phyloP scores from a whole-genome alignment of 2,888 invertebrate species.

The Platynereis dumerilii region DNA sequence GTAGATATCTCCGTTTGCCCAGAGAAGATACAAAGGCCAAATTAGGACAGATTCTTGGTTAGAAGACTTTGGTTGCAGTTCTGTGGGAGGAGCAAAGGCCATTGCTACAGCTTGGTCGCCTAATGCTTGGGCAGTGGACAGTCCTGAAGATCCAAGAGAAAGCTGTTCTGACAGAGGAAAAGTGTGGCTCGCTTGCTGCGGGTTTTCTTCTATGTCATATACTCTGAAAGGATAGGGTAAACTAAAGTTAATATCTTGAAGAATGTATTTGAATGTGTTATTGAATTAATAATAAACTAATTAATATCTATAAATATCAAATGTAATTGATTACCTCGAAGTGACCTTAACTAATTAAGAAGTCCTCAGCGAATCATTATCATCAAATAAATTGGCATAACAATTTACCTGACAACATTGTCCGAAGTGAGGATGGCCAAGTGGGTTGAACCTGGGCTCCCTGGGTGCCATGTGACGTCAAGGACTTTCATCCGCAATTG shows the following conservation, averaged over 20 bases:
- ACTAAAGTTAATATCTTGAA: no score
- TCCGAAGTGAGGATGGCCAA: conserved; percentile 83
- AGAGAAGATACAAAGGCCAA: conserved; percentile 81
- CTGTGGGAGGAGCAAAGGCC: conserved; percentile 73
- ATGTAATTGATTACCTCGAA: no score
- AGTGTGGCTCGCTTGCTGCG: conserved; percentile 51
- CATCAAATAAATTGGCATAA: no score
- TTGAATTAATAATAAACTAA: no score
- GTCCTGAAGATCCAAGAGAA: conserved; percentile 4
- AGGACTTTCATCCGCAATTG: conserved; percentile 62
- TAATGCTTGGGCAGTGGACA: conserved; percentile 63
- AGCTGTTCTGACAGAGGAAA: conserved; percentile 13
- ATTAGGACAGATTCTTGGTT: conserved; percentile 38
- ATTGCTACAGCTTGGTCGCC: conserved; percentile 89
- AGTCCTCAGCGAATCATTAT: no score
- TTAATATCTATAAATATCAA: no score
- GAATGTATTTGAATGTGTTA: no score
- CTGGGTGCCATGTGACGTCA: conserved; percentile 86
- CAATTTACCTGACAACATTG: conserved; percentile 78
- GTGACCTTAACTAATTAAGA: no score
- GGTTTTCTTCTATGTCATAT: conserved; percentile 55
- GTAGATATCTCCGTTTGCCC: conserved; percentile 85
- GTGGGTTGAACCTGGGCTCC: conserved; percentile 77
- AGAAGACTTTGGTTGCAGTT: conserved; percentile 34
- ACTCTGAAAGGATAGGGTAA: conserved; percentile 49